Base-by-base conservation (phyloP, 2,113 vertebrate genomes). In the Natator depressus region DNA sequence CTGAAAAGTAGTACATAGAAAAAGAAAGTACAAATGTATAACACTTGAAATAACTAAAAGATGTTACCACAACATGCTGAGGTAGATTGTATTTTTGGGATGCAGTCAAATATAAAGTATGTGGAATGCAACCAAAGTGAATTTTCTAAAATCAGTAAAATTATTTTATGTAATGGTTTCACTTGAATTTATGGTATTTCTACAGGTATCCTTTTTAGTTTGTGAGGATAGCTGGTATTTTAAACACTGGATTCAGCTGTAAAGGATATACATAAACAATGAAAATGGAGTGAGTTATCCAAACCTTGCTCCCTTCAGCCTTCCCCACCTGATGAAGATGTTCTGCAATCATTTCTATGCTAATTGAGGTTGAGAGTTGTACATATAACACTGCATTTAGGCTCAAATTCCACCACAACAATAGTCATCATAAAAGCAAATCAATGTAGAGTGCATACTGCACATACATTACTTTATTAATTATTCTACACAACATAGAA, bases 261-360 rank as follows among this genome's bases (percentile, higher is more conserved):
- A 65, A 88, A 55, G 95, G 59, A 89, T 82, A 92, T 42, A 89
- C 3, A 80, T 78, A 82, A 95, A 92, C 75, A 17, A 29, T 65
- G 22, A 90, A 97, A 96, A 83, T 29, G 9, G 16, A 57, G 2
- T 55, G 22, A 31, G 90, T 96, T 95, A 10, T 84, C 91, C 53
- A 84, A 47, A 65, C 82, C 20, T 57, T 55, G 20, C 78, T 92
- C 35, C 80, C 4, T 11, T 80, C 83, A 59, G 49, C 5, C 0
- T 12, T 13, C 8, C 16, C 14, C 49, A 38, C 69, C 72, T 4
- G 10, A 83, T 89, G 83, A 57, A 17, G 51, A 91, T 29, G 3
- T 50, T 94, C 80, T 42, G 69, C 17, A 78, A 12, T 46, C 7
- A 87, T 4, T 93, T 72, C 65, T 84, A 24, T 55, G 82, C 8